These are phyloP conservation scores for Drosophila teissieri DNA, from an alignment of 1,140 invertebrate genomes.

Conservation along the genomic window DNA sequence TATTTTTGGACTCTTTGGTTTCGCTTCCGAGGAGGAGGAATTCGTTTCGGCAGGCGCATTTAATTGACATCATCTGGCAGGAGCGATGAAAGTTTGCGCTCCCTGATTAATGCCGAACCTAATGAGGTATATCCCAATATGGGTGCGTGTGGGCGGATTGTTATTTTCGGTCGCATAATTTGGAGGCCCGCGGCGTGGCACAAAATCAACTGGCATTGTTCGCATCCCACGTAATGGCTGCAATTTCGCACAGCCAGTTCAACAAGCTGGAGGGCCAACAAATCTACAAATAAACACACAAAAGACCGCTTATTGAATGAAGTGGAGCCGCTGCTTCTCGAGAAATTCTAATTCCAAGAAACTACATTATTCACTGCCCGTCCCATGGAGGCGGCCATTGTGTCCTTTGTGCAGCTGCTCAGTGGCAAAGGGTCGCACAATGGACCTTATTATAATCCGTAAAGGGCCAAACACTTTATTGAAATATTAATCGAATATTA, in stretches of 20 bases:
- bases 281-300: conserved; percentile 42
- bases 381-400: conserved; percentile 24
- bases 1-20: conserved; percentile 18
- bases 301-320: conserved; percentile 43
- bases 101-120: conserved; percentile 69
- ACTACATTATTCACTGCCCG: conserved; percentile 54
- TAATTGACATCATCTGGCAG: conserved; percentile 59
- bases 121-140: conserved; percentile 72
- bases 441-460: conserved; percentile 73
- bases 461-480: conserved; percentile 73
- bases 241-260: conserved; percentile 46
- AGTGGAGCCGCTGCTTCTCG: conserved; percentile 3
- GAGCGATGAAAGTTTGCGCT: conserved; percentile 17
- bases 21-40: conserved; percentile 23
- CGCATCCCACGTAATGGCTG: conserved; percentile 50
- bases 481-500: conserved; percentile 80
- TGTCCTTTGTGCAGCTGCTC: conserved; percentile 34
- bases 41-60: conserved; percentile 58
- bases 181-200: conserved; percentile 24
- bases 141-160: conserved; percentile 17
- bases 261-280: conserved; percentile 23
- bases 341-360: conserved; percentile 52
- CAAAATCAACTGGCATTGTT: conserved; percentile 65
- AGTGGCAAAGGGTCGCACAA: conserved; percentile 54
- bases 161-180: conserved; percentile 57